A percentile compares a stretch with the other conserved stretches of the same genome.
These are phyloP conservation scores for Ciconia stormi DNA, from an alignment of 2,113 vertebrate genomes.

Conservation along the genomic window DNA sequence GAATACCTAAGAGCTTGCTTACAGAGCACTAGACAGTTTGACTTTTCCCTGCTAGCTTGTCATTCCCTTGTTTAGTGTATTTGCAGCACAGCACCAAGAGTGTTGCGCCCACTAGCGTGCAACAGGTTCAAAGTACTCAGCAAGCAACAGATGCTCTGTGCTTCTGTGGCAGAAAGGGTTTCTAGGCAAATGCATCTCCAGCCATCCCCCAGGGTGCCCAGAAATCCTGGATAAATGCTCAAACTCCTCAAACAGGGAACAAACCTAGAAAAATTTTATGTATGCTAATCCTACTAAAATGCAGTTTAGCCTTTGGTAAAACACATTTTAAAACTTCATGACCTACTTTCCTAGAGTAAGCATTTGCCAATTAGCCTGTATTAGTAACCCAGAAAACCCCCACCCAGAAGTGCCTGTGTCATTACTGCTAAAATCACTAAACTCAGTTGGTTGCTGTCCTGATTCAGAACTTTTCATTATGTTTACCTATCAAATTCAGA, in stretches of 20 bases:
- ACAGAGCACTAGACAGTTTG: background rate
- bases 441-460: background rate
- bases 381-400: background rate
- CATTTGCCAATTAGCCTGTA: background rate
- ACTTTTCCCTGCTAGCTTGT: background rate
- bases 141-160: background rate
- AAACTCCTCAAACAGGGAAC: background rate
- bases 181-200: background rate
- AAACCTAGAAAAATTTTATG: background rate
- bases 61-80: background rate
- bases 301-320: background rate
- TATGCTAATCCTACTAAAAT: background rate
- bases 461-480: background rate
- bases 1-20: background rate
- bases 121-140: background rate
- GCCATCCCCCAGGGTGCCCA: background rate
- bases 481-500: background rate
- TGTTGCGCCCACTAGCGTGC: accelerated
- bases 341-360: background rate
- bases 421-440: background rate
- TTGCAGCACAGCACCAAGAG: background rate
- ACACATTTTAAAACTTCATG: background rate
- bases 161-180: background rate
- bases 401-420: background rate
- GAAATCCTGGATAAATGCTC: background rate